phyloP scores from a whole-genome alignment of 2,888 invertebrate species.

The Orchesellides sinensis region DNA sequence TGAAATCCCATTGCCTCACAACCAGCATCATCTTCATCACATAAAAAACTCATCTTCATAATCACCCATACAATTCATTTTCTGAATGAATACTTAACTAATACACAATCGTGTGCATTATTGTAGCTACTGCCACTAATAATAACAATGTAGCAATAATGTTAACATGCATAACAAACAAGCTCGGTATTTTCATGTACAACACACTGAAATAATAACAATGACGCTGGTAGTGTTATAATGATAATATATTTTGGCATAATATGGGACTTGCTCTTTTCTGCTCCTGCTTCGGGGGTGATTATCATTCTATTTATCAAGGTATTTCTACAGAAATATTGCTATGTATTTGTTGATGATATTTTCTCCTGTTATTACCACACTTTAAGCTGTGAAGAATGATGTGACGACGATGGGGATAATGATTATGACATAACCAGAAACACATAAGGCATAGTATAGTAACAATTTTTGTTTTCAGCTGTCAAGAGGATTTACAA shows the following conservation, averaged over 20 bases:
- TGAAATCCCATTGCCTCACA: slow-evolving; percentile 15
- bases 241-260: too few relatives aligned
- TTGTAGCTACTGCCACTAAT: not conserved
- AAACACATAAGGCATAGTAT: slow-evolving; percentile 8
- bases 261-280: too few relatives aligned
- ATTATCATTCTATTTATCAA: slow-evolving; percentile 5
- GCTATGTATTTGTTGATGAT: too few relatives aligned
- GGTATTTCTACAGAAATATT: not conserved
- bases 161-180: too few relatives aligned
- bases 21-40: slow-evolving; percentile 11
- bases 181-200: too few relatives aligned
- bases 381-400: slow-evolving; percentile 30
- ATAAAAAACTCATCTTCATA: not conserved
- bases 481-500: slow-evolving; percentile 49
- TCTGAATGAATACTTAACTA: too few relatives aligned
- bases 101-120: not conserved
- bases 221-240: too few relatives aligned
- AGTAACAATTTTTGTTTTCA: slow-evolving; percentile 4
- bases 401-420: slow-evolving; percentile 24
- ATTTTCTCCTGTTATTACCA: slow-evolving; percentile 1
- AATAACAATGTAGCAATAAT: not conserved
- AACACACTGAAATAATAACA: too few relatives aligned
- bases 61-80: slow-evolving; percentile 4
- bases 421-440: slow-evolving; percentile 48
- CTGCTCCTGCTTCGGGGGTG: slow-evolving; percentile 5